phyloP scores from a whole-genome alignment of 2,888 invertebrate species.

The Pristionchus arcanus region DNA sequence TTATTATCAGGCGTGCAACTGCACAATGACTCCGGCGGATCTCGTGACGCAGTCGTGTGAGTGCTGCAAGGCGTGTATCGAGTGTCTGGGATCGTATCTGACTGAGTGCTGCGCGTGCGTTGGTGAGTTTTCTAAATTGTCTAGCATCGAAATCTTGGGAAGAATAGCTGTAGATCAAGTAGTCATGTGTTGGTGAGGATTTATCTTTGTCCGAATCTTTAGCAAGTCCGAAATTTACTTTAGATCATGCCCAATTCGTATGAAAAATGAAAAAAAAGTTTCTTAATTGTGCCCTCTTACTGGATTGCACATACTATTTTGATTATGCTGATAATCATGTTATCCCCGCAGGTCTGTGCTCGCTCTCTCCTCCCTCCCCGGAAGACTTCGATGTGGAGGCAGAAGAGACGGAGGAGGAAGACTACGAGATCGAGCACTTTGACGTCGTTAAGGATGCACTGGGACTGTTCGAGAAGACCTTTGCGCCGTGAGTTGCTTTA shows the following conservation, averaged over 20 bases:
- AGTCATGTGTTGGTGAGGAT: neutral
- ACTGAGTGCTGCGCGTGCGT: slow-evolving; percentile 97
- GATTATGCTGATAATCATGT: too few relatives aligned
- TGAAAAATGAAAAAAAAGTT: too few relatives aligned
- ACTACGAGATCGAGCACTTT: slow-evolving; percentile 84
- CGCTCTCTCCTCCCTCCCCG: neutral
- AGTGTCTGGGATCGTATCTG: slow-evolving; percentile 91
- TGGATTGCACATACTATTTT: too few relatives aligned
- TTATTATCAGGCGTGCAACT: slow-evolving; percentile 95
- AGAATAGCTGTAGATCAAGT: neutral
- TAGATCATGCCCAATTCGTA: neutral
- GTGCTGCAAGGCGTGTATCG: slow-evolving; percentile 95
- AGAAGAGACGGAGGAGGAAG: slow-evolving; percentile 84
- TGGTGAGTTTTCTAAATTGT: too few relatives aligned
- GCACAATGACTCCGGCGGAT: slow-evolving; percentile 84
- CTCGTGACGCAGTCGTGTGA: slow-evolving; percentile 87
- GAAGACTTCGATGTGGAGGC: slow-evolving; percentile 84
- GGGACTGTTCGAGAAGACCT: slow-evolving; percentile 37
- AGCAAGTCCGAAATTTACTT: neutral
- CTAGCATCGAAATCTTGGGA: too few relatives aligned
- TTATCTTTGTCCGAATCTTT: neutral
- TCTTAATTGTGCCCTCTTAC: neutral
- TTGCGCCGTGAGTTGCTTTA: slow-evolving; percentile 47
- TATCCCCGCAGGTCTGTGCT: slow-evolving; percentile 18
- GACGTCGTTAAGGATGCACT: slow-evolving; percentile 4